Percentiles rank a stretch among this genome's conserved stretches.
Conservation (phyloP, 2,113 vertebrate genomes). For the Orthonyx spaldingii region DNA sequence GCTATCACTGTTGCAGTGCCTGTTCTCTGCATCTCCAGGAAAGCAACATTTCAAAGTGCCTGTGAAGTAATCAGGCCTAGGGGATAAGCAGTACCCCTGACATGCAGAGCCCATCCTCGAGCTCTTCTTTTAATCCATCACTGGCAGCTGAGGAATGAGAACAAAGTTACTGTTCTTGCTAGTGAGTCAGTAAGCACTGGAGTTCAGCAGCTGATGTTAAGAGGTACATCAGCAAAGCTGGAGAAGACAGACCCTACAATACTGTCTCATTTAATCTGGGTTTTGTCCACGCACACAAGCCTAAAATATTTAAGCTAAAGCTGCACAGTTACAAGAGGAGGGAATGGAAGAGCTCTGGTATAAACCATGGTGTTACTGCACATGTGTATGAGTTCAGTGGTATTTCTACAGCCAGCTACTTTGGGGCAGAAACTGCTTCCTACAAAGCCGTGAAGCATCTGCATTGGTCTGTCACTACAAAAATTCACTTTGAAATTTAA, state of each 20-base stretch:
- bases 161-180: neutral
- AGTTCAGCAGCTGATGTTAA: neutral
- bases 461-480: neutral
- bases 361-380: neutral
- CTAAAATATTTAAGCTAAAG: neutral
- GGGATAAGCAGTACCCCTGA: neutral
- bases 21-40: neutral
- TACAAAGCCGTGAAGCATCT: neutral
- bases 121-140: neutral
- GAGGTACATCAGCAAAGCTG: neutral
- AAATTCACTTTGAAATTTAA: neutral
- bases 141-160: neutral
- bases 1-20: neutral
- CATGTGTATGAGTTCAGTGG: neutral
- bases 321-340: neutral
- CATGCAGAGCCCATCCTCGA: neutral
- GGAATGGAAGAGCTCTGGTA: neutral
- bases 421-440: neutral
- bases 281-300: neutral
- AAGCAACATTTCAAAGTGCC: neutral
- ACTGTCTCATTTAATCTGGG: neutral
- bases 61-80: neutral
- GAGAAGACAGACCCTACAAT: neutral
- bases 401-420: neutral
- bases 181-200: fast-evolving